Evolutionary conservation across 2,888 invertebrate genomes (phyloP), one percentile per base, ranked within the genome.

Genomic region (Drosophila anomalata): DNA sequence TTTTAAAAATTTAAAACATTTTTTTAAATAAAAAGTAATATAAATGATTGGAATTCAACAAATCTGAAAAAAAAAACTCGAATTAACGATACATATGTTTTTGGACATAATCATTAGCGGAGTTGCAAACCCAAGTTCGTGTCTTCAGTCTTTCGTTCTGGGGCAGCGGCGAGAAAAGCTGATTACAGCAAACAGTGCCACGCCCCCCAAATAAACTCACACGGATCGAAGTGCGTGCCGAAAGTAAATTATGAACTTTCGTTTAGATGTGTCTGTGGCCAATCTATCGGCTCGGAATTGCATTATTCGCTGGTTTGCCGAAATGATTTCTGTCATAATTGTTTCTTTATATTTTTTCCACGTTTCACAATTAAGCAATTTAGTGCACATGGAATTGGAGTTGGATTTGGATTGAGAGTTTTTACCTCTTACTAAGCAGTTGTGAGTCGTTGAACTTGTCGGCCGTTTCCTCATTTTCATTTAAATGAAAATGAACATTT

Each of bases 281-380:
- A 61, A 65, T 65, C 48, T 33, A 53, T 42, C 22, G 58, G 9
- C 11, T 24, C 20, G 20, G 42, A 57, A 51, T 73, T 80, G 72
- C 59, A 80, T 83, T 78, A 46, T 46, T 42, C 39, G 44, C 52
- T 51, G 62, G 39, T 70, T 66, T 42, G 53, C 57, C 70, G 52
- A 79, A 81, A 78, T 81, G 66, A 69, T 61, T 71, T 78, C 77
- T 75, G 80, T 69, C 65, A 69, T 79, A 83, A 79, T 87, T 84
- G 68, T 81, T 77, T 73, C 71, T 79, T 68, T 68, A 57, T 63
- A 61, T 54, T 63, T 78, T 69, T 87, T 85, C 81, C 65, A 77
- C 73, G 76, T 81, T 81, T 87, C 66, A 67, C 76, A 84, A 85
- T 84, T 85, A 79, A 85, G 88, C 86, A 87, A 83, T 82, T 82